Percentiles rank a stretch among this genome's conserved stretches.
phyloP scores from a whole-genome alignment of 2,888 invertebrate genomes.

The Dusona sp. region DNA sequence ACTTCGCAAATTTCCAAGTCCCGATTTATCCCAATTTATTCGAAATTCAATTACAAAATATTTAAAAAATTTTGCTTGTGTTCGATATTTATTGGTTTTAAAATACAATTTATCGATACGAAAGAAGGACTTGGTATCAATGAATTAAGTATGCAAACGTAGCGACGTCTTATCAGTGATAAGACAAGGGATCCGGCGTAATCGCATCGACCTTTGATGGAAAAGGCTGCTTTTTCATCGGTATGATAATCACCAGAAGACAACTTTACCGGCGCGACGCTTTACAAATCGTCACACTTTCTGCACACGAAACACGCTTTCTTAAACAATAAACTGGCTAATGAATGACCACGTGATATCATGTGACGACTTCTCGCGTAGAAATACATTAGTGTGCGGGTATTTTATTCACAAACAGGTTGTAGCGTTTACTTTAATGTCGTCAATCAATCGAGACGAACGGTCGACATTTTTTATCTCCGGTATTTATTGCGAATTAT shows the following conservation, averaged over 20 bases:
- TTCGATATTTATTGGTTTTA: background rate
- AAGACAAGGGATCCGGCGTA: background rate
- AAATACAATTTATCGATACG: background rate
- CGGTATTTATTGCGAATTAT: background rate
- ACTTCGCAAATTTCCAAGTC: too few relatives aligned
- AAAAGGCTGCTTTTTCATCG: constrained; percentile 16
- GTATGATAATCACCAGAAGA: background rate
- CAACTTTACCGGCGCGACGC: background rate
- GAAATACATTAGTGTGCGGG: background rate
- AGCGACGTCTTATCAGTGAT: constrained; percentile 13
- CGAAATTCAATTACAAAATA: background rate
- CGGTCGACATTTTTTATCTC: constrained; percentile 20
- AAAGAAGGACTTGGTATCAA: background rate
- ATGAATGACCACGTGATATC: constrained; percentile 7
- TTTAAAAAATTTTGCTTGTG: background rate
- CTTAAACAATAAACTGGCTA: constrained; percentile 30
- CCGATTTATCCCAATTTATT: background rate
- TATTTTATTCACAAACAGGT: background rate
- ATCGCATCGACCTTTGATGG: background rate
- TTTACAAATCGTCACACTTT: constrained; percentile 72
- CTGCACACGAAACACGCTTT: constrained; percentile 65
- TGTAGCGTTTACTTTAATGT: background rate
- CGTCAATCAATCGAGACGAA: background rate
- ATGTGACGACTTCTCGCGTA: constrained; percentile 22
- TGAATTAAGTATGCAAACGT: constrained; percentile 11